phyloP scores from a whole-genome alignment of 2,888 invertebrate genomes.

The Papilio gigon region DNA sequence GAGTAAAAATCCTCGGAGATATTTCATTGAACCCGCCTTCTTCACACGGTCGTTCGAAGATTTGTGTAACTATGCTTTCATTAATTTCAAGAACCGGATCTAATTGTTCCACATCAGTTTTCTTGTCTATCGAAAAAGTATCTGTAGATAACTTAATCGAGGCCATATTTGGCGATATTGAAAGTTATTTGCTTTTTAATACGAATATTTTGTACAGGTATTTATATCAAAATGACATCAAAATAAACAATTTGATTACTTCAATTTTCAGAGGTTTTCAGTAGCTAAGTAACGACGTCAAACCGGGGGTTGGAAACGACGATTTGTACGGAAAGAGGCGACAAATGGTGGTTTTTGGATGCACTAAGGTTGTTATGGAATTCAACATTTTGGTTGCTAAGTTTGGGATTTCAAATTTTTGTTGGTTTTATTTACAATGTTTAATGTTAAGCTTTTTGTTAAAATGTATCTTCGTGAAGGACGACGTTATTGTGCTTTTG shows the following conservation, averaged over 20 bases:
- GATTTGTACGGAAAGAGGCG: no score
- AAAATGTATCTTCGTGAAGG: no score
- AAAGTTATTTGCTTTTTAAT: not conserved
- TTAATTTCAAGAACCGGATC: constrained; percentile 74
- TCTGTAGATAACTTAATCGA: constrained; percentile 50
- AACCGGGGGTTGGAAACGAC: not conserved
- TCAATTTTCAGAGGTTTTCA: constrained; percentile 45
- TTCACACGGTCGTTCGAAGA: constrained; percentile 63
- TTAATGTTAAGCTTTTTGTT: no score
- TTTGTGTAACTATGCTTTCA: constrained; percentile 62
- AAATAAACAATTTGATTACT: constrained; percentile 41
- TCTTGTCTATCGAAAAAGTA: constrained; percentile 53
- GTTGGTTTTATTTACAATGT: no score
- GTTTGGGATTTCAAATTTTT: no score
- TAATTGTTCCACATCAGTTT: constrained; percentile 57
- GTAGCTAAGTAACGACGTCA: constrained; percentile 52
- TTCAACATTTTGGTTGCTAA: no score
- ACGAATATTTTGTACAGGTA: not conserved
- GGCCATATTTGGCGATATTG: constrained; percentile 49
- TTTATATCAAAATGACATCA: no score
- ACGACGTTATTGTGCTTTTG: no score
- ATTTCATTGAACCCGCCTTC: constrained; percentile 65
- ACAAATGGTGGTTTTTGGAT: no score
- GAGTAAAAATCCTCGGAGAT: constrained; percentile 66
- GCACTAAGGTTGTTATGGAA: no score